phyloP scores from a whole-genome alignment of 2,113 vertebrate genomes.

The Prinia subflava region DNA sequence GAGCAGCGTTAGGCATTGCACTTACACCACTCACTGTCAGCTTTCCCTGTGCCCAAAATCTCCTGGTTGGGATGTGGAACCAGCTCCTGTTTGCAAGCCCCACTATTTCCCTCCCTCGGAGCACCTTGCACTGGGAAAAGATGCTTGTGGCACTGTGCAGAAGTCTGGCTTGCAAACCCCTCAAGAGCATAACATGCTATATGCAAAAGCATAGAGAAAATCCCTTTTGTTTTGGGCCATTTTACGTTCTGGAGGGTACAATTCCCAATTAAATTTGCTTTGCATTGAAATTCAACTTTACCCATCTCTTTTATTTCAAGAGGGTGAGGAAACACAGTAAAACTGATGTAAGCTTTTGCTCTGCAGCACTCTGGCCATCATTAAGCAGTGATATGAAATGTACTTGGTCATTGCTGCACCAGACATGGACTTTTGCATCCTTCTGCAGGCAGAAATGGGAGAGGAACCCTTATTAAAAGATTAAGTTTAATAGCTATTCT shows the following conservation, averaged over 20 bases:
- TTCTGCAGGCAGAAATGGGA: neutral
- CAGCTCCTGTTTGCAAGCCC: neutral
- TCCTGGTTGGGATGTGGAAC: neutral
- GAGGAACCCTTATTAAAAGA: conserved; percentile 46
- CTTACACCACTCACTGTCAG: fast-evolving
- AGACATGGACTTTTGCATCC: neutral
- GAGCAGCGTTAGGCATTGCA: fast-evolving
- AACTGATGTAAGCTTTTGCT: neutral
- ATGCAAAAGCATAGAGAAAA: fast-evolving
- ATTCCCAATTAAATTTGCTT: neutral
- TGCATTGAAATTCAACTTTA: neutral
- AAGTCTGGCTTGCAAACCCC: neutral
- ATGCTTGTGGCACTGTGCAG: neutral
- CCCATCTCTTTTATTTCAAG: neutral
- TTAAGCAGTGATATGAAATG: neutral
- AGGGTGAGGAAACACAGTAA: neutral
- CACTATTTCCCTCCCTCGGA: fast-evolving
- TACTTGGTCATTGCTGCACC: neutral
- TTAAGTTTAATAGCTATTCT: conserved; percentile 50
- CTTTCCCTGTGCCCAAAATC: neutral
- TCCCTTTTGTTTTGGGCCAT: neutral
- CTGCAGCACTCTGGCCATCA: neutral
- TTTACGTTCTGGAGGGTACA: neutral
- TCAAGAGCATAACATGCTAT: fast-evolving
- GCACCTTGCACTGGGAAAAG: neutral